Evolutionary conservation across 2,797 vertebrate species (phyloP).

Genomic region (Helicolenus hilgendorfi): DNA sequence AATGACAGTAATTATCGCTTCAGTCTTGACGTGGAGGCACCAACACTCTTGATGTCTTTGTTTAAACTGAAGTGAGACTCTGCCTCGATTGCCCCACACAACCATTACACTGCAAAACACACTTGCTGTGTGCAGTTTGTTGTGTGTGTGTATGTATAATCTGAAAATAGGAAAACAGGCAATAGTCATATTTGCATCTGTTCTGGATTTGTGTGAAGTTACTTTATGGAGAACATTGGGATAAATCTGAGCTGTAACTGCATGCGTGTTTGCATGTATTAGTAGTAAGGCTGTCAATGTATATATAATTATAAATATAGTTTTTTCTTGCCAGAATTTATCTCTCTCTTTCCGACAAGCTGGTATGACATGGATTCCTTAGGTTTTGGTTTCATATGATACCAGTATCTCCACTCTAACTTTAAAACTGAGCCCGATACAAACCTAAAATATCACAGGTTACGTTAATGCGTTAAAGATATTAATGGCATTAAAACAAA

Average conservation of each 20-base stretch:
- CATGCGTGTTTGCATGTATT: background rate
- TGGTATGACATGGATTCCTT: too few species aligned
- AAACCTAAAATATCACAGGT: too few species aligned
- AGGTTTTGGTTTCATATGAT: too few species aligned
- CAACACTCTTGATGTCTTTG: constrained; percentile 78
- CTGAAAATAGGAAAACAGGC: background rate
- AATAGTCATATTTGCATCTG: background rate
- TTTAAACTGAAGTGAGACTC: constrained; percentile 54
- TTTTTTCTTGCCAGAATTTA: too few species aligned
- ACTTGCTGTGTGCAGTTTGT: background rate
- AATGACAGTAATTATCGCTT: constrained; percentile 82
- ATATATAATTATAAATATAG: too few species aligned
- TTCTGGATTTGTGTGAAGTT: background rate
- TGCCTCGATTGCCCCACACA: constrained; percentile 42
- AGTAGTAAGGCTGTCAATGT: background rate
- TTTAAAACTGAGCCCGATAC: too few species aligned
- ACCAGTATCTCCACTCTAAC: too few species aligned
- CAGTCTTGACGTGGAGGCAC: constrained; percentile 67
- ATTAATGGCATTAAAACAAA: too few species aligned
- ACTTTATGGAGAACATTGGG: background rate
- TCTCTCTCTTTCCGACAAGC: too few species aligned
- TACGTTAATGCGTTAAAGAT: too few species aligned
- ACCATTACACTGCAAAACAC: background rate
- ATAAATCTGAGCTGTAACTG: background rate
- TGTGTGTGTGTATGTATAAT: background rate